A percentile compares a stretch with the other conserved stretches of the same genome.
Conservation (phyloP, 2,888 invertebrate genomes). For the Bugula neritina region DNA sequence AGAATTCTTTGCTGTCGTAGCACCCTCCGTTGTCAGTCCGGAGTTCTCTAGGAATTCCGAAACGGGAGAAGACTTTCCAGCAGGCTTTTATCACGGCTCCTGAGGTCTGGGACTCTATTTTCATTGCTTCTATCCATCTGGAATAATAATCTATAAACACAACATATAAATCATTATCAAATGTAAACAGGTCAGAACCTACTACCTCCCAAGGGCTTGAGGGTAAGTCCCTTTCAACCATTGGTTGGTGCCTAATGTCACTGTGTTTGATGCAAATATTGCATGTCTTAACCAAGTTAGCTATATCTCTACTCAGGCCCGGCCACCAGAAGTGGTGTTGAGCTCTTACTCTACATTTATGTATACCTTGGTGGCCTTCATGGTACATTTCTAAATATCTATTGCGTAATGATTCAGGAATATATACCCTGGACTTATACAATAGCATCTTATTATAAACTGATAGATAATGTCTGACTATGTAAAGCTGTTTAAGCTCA, state of each 20-base stretch:
- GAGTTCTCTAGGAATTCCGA: too few relatives aligned
- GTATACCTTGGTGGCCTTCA: neutral
- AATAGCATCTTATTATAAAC: slow-evolving; percentile 8
- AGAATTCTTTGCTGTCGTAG: neutral
- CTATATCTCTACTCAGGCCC: neutral
- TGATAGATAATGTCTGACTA: neutral
- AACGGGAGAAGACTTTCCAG: too few relatives aligned
- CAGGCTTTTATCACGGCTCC: too few relatives aligned
- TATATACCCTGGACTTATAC: neutral
- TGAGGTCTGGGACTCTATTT: too few relatives aligned
- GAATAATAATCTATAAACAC: neutral
- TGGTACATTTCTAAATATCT: neutral
- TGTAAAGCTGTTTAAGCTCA: neutral
- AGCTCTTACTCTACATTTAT: neutral
- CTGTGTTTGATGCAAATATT: neutral
- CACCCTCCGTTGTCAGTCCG: too few relatives aligned
- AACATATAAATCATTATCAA: neutral
- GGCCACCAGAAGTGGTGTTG: neutral
- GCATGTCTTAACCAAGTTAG: neutral
- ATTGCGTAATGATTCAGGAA: neutral
- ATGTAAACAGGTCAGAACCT: neutral
- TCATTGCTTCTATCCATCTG: neutral
- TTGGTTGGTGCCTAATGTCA: neutral
- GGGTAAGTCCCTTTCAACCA: neutral
- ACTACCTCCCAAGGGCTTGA: neutral